Percentiles rank a stretch among this genome's conserved stretches.
These are phyloP conservation scores for Chamaea fasciata DNA, from an alignment of 2,113 vertebrate species.

Conservation along the genomic window DNA sequence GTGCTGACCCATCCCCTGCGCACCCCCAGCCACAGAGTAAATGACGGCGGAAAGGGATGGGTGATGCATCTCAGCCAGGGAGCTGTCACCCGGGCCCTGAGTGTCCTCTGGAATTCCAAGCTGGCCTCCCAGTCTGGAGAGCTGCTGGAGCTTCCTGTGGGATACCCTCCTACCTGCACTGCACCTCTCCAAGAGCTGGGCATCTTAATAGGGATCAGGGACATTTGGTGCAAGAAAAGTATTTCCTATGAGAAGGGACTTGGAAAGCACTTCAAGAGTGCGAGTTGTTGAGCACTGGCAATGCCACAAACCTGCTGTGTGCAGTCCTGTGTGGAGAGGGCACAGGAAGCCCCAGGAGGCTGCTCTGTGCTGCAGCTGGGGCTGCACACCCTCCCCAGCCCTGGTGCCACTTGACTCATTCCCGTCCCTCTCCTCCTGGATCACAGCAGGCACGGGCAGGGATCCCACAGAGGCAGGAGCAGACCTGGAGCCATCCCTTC, in stretches of 20 bases:
- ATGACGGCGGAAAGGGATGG: neutral
- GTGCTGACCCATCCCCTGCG: neutral
- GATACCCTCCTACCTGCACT: neutral
- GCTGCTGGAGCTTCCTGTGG: neutral
- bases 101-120: neutral
- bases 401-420: neutral
- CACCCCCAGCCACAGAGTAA: neutral
- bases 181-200: neutral
- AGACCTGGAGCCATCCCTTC: neutral
- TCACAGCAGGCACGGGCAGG: neutral
- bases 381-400: neutral
- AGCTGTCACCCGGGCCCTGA: neutral
- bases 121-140: neutral
- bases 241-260: neutral
- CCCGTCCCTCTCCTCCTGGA: neutral
- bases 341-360: neutral
- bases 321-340: neutral
- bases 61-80: neutral
- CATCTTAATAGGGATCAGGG: neutral
- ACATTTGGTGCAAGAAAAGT: neutral
- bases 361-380: accelerated
- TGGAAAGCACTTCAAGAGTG: neutral
- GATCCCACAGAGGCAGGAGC: neutral
- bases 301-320: neutral
- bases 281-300: neutral